phyloP scores from a whole-genome alignment of 1,140 invertebrate species.

The Drosophila sulfurigaster region DNA sequence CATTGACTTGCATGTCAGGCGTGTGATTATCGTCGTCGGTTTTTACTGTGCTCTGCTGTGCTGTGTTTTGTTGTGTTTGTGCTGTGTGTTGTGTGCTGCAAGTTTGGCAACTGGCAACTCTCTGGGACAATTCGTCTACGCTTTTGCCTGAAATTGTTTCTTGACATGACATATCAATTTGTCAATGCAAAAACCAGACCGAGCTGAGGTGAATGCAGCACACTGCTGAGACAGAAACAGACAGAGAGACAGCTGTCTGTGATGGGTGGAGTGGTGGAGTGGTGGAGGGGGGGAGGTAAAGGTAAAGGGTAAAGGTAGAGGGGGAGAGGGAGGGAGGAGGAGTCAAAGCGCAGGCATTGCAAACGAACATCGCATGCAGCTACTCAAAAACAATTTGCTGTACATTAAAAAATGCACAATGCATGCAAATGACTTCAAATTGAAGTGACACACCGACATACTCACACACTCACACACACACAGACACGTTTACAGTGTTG shows the following conservation, averaged over 20 bases:
- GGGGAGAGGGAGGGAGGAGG: neutral
- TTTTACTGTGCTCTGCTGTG: constrained; percentile 22
- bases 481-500: constrained; percentile 15
- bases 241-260: neutral
- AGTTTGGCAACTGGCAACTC: neutral
- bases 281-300: neutral
- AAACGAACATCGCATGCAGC: constrained; percentile 67
- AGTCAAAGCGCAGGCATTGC: constrained; percentile 43
- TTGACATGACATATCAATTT: constrained; percentile 85
- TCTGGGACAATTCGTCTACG: constrained; percentile 68
- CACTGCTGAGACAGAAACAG: constrained; percentile 46
- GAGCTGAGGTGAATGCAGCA: neutral
- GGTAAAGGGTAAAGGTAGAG: neutral
- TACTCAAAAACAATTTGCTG: constrained; percentile 81
- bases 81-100: neutral
- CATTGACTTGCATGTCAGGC: constrained; percentile 71
- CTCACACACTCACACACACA: constrained; percentile 30
- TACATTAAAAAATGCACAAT: constrained; percentile 80
- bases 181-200: constrained; percentile 70
- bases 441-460: constrained; percentile 56
- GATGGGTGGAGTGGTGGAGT: neutral
- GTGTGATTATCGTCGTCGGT: constrained; percentile 76
- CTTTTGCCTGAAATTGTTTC: constrained; percentile 82
- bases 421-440: constrained; percentile 81
- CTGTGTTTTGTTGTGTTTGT: constrained; percentile 1